These are phyloP conservation scores for Anthrax anthrax DNA, from an alignment of 2,888 invertebrate species.

Conservation along the genomic window DNA sequence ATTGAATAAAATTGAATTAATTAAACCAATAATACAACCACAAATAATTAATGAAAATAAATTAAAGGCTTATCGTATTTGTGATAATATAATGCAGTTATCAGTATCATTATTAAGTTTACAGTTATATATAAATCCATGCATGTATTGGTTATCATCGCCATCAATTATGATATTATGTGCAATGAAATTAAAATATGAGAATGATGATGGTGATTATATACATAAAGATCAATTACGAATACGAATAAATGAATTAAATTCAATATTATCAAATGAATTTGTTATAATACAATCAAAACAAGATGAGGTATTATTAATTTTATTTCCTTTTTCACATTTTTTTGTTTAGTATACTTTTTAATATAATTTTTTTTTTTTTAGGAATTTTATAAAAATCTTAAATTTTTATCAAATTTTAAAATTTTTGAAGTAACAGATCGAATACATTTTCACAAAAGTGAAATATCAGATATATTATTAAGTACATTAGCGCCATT, in stretches of 20 bases:
- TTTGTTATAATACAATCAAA: constrained; percentile 46
- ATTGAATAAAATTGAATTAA: constrained; percentile 4
- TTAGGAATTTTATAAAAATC: constrained; percentile 36
- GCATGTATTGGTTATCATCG: constrained; percentile 51
- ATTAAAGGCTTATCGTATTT: constrained; percentile 45
- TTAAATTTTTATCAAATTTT: constrained; percentile 26
- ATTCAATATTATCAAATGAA: constrained; percentile 46
- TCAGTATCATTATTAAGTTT: constrained; percentile 57
- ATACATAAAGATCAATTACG: constrained; percentile 9
- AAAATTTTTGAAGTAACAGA: constrained; percentile 23
- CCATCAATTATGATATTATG: constrained; percentile 44
- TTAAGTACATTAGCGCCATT: constrained; percentile 48
- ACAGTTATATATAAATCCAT: constrained; percentile 63
- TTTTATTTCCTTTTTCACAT: constrained; percentile 2
- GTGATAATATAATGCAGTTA: constrained; percentile 49
- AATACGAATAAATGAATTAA: constrained; percentile 17
- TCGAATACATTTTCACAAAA: constrained; percentile 31
- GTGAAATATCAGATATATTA: constrained; percentile 37
- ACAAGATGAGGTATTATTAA: constrained; percentile 32
- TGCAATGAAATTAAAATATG: constrained; percentile 21
- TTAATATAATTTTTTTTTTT: constrained; percentile 5
- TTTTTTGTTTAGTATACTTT: constrained; percentile 19
- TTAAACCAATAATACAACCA: constrained; percentile 26
- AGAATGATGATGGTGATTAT: constrained; percentile 8
- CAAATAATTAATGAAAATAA: constrained; percentile 21